phyloP scores from a whole-genome alignment of 2,113 vertebrate species.

The Pagrus major region DNA sequence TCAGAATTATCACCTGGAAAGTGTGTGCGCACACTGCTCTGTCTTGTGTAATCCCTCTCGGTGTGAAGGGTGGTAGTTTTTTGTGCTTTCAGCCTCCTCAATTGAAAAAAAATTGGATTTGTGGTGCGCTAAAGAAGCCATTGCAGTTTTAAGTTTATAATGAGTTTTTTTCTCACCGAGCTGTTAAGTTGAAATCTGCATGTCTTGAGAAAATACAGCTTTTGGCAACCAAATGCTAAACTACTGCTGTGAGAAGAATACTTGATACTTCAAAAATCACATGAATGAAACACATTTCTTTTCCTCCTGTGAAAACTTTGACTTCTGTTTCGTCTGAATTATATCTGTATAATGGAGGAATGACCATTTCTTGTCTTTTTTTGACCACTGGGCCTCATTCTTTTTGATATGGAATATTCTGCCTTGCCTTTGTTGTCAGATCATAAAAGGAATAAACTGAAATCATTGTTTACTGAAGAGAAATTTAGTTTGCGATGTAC shows the following conservation, averaged over 20 bases:
- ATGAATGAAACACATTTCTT: not conserved
- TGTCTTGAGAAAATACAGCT: not conserved
- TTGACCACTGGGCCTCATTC: not conserved
- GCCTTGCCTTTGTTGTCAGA: not conserved
- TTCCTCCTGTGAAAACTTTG: not conserved
- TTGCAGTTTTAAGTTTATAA: not conserved
- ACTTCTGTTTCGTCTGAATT: not conserved
- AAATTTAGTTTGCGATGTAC: not conserved
- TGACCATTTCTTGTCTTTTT: not conserved
- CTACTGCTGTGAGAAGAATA: not conserved
- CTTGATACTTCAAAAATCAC: not conserved
- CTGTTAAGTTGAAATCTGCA: not conserved
- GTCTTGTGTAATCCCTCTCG: not conserved
- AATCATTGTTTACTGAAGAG: not conserved
- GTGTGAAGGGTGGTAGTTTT: not conserved
- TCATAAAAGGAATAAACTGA: not conserved
- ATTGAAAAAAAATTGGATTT: not conserved
- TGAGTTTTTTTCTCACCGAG: not conserved
- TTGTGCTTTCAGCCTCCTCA: not conserved
- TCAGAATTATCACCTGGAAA: not conserved
- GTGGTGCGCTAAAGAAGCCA: not conserved
- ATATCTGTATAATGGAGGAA: too few species aligned
- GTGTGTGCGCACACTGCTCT: not conserved
- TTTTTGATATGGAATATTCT: not conserved
- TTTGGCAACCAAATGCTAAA: not conserved